Percentiles rank a stretch among this genome's conserved stretches.
These are phyloP conservation scores for Hiodon tergisus DNA, from an alignment of 2,113 vertebrate genomes.

Conservation along the genomic window DNA sequence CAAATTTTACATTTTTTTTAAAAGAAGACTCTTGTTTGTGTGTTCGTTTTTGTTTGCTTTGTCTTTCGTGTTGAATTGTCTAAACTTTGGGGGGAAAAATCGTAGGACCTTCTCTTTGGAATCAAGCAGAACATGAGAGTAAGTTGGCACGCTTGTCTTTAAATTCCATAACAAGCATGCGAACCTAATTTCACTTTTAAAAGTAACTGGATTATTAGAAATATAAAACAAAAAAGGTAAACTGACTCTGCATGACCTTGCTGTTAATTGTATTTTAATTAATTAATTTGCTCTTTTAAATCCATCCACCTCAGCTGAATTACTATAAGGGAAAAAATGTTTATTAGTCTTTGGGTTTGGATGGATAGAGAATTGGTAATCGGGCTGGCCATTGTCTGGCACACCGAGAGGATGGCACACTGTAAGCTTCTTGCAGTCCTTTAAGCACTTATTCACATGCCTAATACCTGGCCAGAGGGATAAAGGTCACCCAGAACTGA, in stretches of 20 bases:
- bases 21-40: not conserved
- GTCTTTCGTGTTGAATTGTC: slow-evolving; percentile 17
- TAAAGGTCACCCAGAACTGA: not conserved
- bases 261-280: too few relatives aligned
- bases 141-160: slow-evolving; percentile 20
- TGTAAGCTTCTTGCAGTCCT: not conserved
- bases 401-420: not conserved
- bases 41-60: slow-evolving; percentile 7
- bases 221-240: not conserved
- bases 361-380: not conserved
- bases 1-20: not conserved
- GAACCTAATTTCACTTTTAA: too few relatives aligned
- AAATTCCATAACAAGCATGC: not conserved
- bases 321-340: too few relatives aligned
- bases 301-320: too few relatives aligned
- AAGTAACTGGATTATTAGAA: not conserved
- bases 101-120: slow-evolving; percentile 27
- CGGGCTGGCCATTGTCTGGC: not conserved
- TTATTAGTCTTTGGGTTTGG: too few relatives aligned
- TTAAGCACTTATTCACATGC: not conserved
- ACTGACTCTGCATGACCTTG: too few relatives aligned
- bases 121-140: slow-evolving; percentile 27
- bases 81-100: slow-evolving; percentile 16
- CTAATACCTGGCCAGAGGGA: not conserved
- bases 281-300: too few relatives aligned